These are phyloP conservation scores for Peromyscus leucopus DNA, from an alignment of 2,113 vertebrate genomes.

Conservation along the genomic window DNA sequence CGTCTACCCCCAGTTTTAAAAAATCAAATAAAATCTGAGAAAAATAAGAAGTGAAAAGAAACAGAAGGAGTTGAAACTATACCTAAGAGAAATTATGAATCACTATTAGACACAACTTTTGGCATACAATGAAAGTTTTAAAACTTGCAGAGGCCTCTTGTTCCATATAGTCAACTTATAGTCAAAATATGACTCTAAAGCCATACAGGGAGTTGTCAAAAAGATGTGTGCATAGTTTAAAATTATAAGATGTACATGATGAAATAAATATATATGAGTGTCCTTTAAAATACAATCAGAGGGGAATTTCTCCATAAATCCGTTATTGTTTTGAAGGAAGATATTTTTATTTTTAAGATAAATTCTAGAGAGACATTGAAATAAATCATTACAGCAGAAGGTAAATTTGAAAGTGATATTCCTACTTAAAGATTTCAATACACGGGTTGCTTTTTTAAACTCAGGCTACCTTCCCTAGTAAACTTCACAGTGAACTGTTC, in stretches of 20 bases:
- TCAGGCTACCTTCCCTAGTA: not conserved
- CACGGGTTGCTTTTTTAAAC: not conserved
- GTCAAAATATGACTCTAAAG: constrained; percentile 31
- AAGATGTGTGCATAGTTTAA: not conserved
- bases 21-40: constrained; percentile 49
- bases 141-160: not conserved
- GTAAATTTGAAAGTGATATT: not conserved
- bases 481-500: not conserved
- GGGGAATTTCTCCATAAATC: not conserved
- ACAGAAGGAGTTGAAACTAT: not conserved
- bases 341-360: constrained; percentile 28
- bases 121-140: not conserved
- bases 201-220: not conserved
- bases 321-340: not conserved
- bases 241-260: constrained; percentile 20
- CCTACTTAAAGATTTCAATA: not conserved
- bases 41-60: not conserved
- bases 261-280: not conserved
- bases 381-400: not conserved
- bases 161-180: not conserved
- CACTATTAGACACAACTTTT: constrained; percentile 3
- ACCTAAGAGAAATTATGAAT: constrained; percentile 53
- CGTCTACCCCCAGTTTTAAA: not conserved
- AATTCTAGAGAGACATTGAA: constrained; percentile 12
- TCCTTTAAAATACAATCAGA: constrained; percentile 9